Base-by-base conservation (phyloP, 2,113 vertebrate genomes). In the Protobothrops mucrosquamatus region DNA sequence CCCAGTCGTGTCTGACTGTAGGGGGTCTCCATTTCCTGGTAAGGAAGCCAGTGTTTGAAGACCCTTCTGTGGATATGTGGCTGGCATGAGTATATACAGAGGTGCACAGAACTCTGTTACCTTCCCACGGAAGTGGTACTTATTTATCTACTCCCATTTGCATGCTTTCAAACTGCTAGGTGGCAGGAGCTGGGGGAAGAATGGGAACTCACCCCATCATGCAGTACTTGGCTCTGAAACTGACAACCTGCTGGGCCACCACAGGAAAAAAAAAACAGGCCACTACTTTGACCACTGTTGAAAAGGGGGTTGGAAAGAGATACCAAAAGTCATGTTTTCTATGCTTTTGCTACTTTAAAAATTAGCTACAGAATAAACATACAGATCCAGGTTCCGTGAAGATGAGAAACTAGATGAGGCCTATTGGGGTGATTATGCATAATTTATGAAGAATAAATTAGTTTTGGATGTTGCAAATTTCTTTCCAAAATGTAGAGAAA, bases 391-490 rank as follows among this genome's bases (percentile, higher is more conserved):
- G 93, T 93, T 95, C 96, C 89, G 95, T 96, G 96, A 95, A 97
- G 92, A 94, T 92, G 96, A 91, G 57, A 90, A 74, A 34, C 93
- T 90, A 22, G 18, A 8, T 86, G 74, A 91, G 94, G 22, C 90
- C 92, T 96, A 95, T 96, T 96, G 93, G 94, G 93, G 94, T 94
- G 93, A 94, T 95, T 96, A 97, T 96, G 94, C 95, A 97, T 96
- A 93, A 97, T 97, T 97, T 96, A 97, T 97, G 95, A 97, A 93
- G 85, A 94, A 94, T 96, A 97, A 97, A 96, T 96, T 96, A n/a
- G 94, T 85, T 97, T 96, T 96, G 24, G 88, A 39, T 95, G 94
- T 95, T 95, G 92, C 93, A 93, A 92, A 95, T 91, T 85, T 90
- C 94, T 57, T 93, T 96, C 92, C 90, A n/a, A 90, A 93, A 92